phyloP scores from a whole-genome alignment of 1,140 invertebrate species.

The Steinernema khuongi region DNA sequence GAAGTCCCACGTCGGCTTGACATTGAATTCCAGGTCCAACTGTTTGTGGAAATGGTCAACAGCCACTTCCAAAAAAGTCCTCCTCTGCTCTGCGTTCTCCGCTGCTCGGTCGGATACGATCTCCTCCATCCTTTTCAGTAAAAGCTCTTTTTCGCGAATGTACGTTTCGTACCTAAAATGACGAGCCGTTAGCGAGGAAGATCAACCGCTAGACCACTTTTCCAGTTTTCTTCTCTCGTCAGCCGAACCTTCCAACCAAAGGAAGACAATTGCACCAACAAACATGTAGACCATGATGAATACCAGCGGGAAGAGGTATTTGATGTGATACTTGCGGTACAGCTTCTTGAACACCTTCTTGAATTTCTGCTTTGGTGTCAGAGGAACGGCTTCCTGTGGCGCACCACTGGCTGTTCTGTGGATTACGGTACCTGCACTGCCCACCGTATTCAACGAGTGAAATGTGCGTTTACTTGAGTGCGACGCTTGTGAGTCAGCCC shows the following conservation, averaged over 20 bases:
- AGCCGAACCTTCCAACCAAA: constrained; percentile 42
- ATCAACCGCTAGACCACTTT: constrained; percentile 20
- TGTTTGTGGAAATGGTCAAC: constrained; percentile 19
- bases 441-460: background rate
- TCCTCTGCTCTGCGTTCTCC: background rate
- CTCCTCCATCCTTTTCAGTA: constrained; percentile 50
- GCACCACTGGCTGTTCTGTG: background rate
- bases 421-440: background rate
- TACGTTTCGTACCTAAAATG: constrained; percentile 29
- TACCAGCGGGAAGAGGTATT: constrained; percentile 45
- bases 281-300: constrained; percentile 51
- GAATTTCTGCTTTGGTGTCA: background rate
- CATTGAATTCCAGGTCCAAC: constrained; percentile 22
- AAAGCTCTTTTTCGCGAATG: constrained; percentile 31
- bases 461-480: background rate
- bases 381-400: background rate
- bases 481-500: background rate
- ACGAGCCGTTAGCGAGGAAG: background rate
- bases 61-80: background rate
- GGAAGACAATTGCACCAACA: constrained; percentile 44
- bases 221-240: constrained; percentile 28
- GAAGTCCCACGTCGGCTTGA: constrained; percentile 40
- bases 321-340: constrained; percentile 40
- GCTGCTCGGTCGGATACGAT: constrained; percentile 22
- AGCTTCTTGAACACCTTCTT: constrained; percentile 12